Evolutionary conservation across 2,113 vertebrate species (phyloP).

Genomic region (Scomber colias): DNA sequence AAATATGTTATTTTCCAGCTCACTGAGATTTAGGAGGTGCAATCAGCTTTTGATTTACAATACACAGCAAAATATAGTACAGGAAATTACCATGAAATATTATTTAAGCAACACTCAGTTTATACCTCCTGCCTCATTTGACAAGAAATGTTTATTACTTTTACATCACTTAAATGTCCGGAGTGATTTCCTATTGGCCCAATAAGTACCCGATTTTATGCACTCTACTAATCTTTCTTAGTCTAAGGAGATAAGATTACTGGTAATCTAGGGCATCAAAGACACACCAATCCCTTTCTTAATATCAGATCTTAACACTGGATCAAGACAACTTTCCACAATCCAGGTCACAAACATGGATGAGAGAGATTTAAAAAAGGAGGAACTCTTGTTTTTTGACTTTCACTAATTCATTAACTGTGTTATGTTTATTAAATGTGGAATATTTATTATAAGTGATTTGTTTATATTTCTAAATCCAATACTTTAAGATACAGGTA

Average conservation of each 20-base stretch:
- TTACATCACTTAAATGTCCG: slow-evolving; percentile 12
- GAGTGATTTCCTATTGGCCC: slow-evolving; percentile 52
- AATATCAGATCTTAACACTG: slow-evolving; percentile 84
- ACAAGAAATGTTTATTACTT: slow-evolving; percentile 27
- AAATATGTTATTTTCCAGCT: slow-evolving; percentile 44
- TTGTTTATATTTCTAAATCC: neutral
- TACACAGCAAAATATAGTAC: neutral
- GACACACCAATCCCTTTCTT: slow-evolving; percentile 76
- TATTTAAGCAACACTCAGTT: neutral
- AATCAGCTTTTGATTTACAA: slow-evolving; percentile 25
- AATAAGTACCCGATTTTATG: slow-evolving; percentile 67
- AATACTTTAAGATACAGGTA: too few relatives aligned
- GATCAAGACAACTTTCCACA: slow-evolving; percentile 75
- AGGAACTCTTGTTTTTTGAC: slow-evolving; percentile 39
- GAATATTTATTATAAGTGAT: neutral
- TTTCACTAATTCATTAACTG: slow-evolving; percentile 42
- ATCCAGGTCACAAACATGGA: slow-evolving; percentile 72
- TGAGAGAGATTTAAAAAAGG: slow-evolving; percentile 46
- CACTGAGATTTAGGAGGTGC: neutral
- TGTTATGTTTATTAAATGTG: slow-evolving; percentile 2
- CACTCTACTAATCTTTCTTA: slow-evolving; percentile 65
- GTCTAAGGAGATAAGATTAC: slow-evolving; percentile 75
- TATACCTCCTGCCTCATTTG: neutral
- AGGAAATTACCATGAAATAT: slow-evolving; percentile 1
- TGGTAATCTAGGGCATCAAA: slow-evolving; percentile 79